A percentile compares a stretch with the other conserved stretches of the same genome.
Conservation (phyloP, 2,113 vertebrate species). For the Ctenomys sociabilis region DNA sequence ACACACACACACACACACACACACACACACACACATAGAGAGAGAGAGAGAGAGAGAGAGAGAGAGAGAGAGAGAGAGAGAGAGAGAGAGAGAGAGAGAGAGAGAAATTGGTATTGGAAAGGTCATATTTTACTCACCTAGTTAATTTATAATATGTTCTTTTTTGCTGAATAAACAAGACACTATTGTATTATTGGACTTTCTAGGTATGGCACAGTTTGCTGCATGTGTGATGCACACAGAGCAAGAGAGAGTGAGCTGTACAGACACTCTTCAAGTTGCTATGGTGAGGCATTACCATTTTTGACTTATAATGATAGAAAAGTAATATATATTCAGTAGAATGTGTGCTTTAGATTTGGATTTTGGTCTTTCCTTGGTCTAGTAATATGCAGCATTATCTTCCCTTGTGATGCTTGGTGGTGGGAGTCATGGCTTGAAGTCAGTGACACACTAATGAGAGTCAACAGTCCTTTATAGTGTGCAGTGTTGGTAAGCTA, state of each 20-base stretch:
- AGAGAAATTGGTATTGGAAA: too few species aligned
- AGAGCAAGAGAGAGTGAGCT: not conserved
- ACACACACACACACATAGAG: not conserved
- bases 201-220: not conserved
- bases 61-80: too few species aligned
- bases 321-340: not conserved
- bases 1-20: not conserved
- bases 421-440: not conserved
- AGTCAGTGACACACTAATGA: not conserved
- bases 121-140: not conserved
- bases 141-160: not conserved
- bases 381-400: not conserved
- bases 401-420: not conserved
- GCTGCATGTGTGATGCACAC: not conserved
- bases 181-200: not conserved
- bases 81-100: too few species aligned
- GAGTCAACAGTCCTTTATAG: not conserved
- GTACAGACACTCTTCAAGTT: not conserved
- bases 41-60: too few species aligned
- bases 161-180: constrained; percentile 31
- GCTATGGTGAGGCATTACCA: not conserved
- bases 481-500: not conserved
- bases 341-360: not conserved
- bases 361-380: not conserved
- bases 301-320: not conserved